These are phyloP conservation scores for Sepiola atlantica DNA, from an alignment of 2,888 invertebrate genomes.

Conservation along the genomic window DNA sequence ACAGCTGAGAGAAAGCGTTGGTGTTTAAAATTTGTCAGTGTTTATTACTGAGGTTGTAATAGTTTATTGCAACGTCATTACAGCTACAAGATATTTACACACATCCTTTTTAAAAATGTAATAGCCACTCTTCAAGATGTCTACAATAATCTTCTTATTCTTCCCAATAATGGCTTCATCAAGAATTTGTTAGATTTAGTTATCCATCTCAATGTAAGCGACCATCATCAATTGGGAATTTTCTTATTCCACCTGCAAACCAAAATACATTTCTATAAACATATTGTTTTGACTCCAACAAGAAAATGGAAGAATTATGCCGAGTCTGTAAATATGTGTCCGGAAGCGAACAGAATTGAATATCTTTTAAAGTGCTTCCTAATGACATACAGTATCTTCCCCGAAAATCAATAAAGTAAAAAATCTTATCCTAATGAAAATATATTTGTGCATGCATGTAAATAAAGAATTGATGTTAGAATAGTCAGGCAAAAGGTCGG, in stretches of 20 bases:
- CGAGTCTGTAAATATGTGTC: background rate
- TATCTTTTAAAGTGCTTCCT: background rate
- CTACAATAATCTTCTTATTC: background rate
- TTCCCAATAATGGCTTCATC: background rate
- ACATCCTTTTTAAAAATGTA: background rate
- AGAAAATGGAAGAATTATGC: background rate
- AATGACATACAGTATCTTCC: background rate
- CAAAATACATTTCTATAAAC: background rate
- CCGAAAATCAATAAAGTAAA: background rate
- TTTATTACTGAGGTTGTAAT: too few species aligned
- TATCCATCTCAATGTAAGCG: background rate
- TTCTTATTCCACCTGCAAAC: background rate
- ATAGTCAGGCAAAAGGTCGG: background rate
- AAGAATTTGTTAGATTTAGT: background rate
- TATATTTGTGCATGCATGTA: background rate
- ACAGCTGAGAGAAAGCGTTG: too few species aligned
- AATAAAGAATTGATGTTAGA: background rate
- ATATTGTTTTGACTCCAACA: slow-evolving; percentile 32
- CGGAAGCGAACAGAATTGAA: background rate
- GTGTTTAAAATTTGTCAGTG: too few species aligned
- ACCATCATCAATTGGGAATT: slow-evolving; percentile 5
- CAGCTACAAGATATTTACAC: too few species aligned
- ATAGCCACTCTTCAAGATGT: background rate
- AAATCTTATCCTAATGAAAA: background rate
- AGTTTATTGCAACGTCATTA: too few species aligned